Evolutionary conservation across 2,113 vertebrate genomes (phyloP).

Genomic region (Triplophysa rosa): DNA sequence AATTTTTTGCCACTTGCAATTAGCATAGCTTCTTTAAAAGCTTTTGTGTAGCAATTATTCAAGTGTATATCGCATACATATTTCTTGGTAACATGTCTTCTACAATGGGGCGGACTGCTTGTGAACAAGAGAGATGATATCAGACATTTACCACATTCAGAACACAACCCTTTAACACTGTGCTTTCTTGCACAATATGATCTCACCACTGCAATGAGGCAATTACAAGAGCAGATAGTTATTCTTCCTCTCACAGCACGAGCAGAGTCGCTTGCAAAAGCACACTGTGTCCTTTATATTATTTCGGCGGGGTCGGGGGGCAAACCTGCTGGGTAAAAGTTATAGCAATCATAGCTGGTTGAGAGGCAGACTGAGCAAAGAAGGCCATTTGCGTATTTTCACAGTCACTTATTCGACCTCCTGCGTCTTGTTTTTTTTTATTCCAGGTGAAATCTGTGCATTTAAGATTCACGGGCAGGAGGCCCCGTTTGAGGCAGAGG

Average conservation of each 20-base stretch:
- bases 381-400: slow-evolving; percentile 23
- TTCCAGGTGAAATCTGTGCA: slow-evolving; percentile 93
- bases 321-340: slow-evolving; percentile 22
- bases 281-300: slow-evolving; percentile 43
- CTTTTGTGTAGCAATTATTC: background rate
- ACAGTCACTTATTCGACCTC: slow-evolving; percentile 26
- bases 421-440: slow-evolving; percentile 33
- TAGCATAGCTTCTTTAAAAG: background rate
- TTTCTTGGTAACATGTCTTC: background rate
- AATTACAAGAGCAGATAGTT: slow-evolving; percentile 38
- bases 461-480: slow-evolving; percentile 95
- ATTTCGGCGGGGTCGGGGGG: background rate
- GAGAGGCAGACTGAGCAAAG: slow-evolving; percentile 15
- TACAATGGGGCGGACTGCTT: background rate
- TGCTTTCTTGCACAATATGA: slow-evolving; percentile 29
- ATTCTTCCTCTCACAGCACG: slow-evolving; percentile 37
- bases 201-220: slow-evolving; percentile 30
- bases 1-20: background rate
- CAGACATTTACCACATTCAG: slow-evolving; percentile 27
- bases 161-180: slow-evolving; percentile 21
- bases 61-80: background rate
- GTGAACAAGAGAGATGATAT: slow-evolving; percentile 12
- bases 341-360: slow-evolving; percentile 25
- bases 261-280: slow-evolving; percentile 25
- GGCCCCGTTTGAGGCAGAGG: slow-evolving; percentile 89